Evolutionary conservation across 1,140 invertebrate species (phyloP), one percentile per base, ranked within the genome.

Genomic region (Drosophila sturtevanti): DNA sequence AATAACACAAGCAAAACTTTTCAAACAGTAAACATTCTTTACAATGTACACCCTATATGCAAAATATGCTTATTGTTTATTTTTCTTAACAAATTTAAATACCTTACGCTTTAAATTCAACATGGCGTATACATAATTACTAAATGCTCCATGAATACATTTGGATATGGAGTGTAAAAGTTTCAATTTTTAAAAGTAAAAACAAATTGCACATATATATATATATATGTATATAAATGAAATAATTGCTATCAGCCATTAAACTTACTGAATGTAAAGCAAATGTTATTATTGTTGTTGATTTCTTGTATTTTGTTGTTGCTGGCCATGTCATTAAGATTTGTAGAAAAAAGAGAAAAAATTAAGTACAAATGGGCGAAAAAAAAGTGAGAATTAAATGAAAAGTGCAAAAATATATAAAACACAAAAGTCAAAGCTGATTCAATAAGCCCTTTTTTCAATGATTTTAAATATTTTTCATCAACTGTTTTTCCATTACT

Each of bases 101-200:
- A 63, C 72, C 71, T 89, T 79, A 63, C 85, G 68, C 73, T 89
- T 84, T 38, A 82, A 82, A 78, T 52, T 54, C 76, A 87, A 84
- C 84, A 70, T 70, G 84, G 84, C 84, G 84, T 87, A 87, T 87
- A 80, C 82, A 79, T 68, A 87, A 87, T 89, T 89, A 89, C 79
- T 89, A 82, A 87, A 89, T 89, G 82, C 82, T 68, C 75, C 84
- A 79, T 87, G 56, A 79, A 79, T 52, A 74, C 74, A 80, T 68
- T 63, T 60, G 41, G 34, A 66, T 48, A 81, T 63, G 68, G 51
- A 68, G 63, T 72, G 38, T 35, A 54, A 60, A 37, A 62, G 70
- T 59, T 51, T 6, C 9, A 66, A 67, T 76, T 48, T 41, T 18
- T 72, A 59, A 72, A 89, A 52, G 69, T 68, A 77, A 89, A 62